These are phyloP conservation scores for Anolis sagrei DNA, from an alignment of 2,113 vertebrate genomes.

Conservation along the genomic window DNA sequence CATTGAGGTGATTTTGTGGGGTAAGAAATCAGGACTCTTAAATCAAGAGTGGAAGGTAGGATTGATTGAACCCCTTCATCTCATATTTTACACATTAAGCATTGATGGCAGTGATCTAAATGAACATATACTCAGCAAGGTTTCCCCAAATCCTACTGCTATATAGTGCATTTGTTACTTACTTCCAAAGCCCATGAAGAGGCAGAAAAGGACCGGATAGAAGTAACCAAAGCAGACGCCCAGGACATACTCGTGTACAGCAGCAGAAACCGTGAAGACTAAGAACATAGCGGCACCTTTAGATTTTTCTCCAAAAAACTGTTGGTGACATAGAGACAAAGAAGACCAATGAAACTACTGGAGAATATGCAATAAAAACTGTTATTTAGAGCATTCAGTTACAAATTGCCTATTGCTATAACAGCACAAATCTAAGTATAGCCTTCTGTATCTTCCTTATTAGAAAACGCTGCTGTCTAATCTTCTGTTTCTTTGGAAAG, in stretches of 20 bases:
- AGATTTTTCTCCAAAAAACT: conserved; percentile 92
- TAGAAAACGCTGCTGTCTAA: neutral
- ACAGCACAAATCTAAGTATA: neutral
- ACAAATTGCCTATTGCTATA: neutral
- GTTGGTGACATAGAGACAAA: neutral
- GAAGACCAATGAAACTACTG: neutral
- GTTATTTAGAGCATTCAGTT: neutral
- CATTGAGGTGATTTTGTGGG: neutral
- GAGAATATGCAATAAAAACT: neutral
- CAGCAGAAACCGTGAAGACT: conserved; percentile 90
- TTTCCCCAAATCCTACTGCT: neutral
- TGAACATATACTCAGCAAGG: neutral
- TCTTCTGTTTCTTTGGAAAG: neutral
- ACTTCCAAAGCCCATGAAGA: conserved; percentile 96
- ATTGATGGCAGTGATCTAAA: neutral
- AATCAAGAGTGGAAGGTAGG: neutral
- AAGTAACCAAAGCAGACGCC: conserved; percentile 91
- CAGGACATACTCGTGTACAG: conserved; percentile 91
- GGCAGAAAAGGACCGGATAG: conserved; percentile 93
- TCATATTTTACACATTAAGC: neutral
- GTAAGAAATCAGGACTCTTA: neutral
- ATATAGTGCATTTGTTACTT: conserved; percentile 66
- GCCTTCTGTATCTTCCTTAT: neutral
- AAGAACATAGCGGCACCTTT: conserved; percentile 87
- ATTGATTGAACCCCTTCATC: neutral